These are phyloP conservation scores for Plebejus anna DNA, from an alignment of 2,888 invertebrate species.

Conservation along the genomic window DNA sequence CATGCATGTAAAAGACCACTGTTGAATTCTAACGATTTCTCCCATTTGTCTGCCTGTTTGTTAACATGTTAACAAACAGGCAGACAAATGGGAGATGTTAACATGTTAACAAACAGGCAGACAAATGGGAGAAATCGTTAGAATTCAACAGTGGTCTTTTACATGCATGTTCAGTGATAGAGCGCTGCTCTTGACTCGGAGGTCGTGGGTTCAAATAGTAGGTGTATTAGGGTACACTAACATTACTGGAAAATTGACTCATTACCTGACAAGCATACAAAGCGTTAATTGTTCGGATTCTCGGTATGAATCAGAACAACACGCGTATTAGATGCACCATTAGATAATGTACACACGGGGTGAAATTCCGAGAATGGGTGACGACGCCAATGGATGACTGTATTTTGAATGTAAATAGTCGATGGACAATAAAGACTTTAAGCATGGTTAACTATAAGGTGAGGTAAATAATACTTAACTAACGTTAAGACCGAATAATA, in stretches of 20 bases:
- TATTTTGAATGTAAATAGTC: background rate
- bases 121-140: background rate
- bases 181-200: too few species aligned
- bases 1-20: background rate
- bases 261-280: background rate
- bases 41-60: too few species aligned
- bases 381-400: background rate
- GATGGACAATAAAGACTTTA: background rate
- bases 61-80: too few species aligned
- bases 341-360: background rate
- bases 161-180: background rate
- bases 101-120: background rate
- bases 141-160: background rate
- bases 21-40: background rate
- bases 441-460: too few species aligned
- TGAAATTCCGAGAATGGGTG: conserved; percentile 1
- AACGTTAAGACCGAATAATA: too few species aligned
- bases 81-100: too few species aligned
- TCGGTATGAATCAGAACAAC: background rate
- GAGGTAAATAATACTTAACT: too few species aligned
- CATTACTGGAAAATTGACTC: background rate
- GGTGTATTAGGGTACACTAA: background rate
- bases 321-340: background rate
- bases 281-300: background rate
- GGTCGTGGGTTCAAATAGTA: too few species aligned